Evolutionary conservation across 1,140 invertebrate species (phyloP).

Genomic region (Euglossa dilemma): DNA sequence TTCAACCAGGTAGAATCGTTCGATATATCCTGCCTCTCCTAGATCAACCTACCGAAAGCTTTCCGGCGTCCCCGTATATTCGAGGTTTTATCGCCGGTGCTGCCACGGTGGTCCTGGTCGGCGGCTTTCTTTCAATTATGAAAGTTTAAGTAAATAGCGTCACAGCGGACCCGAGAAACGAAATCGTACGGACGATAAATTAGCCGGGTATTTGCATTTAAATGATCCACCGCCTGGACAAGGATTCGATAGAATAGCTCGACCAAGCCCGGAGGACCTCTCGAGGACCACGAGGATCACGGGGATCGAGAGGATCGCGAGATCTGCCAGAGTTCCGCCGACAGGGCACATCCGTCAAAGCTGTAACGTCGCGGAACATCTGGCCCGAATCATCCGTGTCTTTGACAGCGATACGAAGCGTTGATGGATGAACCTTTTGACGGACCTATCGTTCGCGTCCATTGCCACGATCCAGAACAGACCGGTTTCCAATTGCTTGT

Average conservation of each 20-base stretch:
- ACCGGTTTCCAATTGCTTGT: not conserved
- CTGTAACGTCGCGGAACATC: not conserved
- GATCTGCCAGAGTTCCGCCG: constrained; percentile 22
- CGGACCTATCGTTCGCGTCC: not conserved
- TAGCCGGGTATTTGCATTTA: constrained; percentile 66
- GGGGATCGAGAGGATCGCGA: not conserved
- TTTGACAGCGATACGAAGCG: not conserved
- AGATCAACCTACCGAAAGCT: constrained; percentile 56
- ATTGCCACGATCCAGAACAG: not conserved
- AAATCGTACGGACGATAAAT: constrained; percentile 67
- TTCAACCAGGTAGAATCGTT: constrained; percentile 55
- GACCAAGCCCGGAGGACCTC: not conserved
- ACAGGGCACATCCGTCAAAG: not conserved
- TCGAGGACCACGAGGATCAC: too few species aligned
- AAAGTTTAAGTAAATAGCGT: constrained; percentile 64
- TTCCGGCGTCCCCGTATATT: constrained; percentile 64
- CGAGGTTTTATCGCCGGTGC: constrained; percentile 51
- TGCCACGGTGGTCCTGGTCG: constrained; percentile 64
- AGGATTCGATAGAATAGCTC: constrained; percentile 28
- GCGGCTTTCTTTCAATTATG: constrained; percentile 71
- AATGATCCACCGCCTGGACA: constrained; percentile 52
- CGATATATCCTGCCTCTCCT: constrained; percentile 59
- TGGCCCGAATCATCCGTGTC: constrained; percentile 1
- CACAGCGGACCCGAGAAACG: constrained; percentile 39
- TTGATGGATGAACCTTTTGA: constrained; percentile 29